These are phyloP conservation scores for Synergus gifuensis DNA, from an alignment of 2,888 invertebrate species.

Conservation along the genomic window DNA sequence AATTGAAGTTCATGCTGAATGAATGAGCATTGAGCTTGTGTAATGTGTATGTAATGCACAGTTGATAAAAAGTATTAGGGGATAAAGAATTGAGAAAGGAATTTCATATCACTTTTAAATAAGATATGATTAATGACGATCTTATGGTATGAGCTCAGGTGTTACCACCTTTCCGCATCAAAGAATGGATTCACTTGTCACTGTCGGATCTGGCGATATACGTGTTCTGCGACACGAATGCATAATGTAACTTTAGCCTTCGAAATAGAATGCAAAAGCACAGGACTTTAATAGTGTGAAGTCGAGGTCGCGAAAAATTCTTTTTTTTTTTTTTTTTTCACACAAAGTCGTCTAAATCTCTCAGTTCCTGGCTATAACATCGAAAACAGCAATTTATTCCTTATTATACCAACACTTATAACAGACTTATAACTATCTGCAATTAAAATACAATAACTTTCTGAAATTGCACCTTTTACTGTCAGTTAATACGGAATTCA, in stretches of 20 bases:
- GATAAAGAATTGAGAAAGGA: background rate
- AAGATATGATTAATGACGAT: slow-evolving; percentile 15
- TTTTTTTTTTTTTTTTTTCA: background rate
- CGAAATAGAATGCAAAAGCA: slow-evolving; percentile 19
- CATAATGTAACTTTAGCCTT: slow-evolving; percentile 37
- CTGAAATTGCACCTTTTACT: slow-evolving; percentile 13
- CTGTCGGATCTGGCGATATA: slow-evolving; percentile 33
- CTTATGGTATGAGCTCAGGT: slow-evolving; percentile 21
- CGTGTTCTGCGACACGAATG: slow-evolving; percentile 26
- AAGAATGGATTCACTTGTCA: slow-evolving; percentile 39
- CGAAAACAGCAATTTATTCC: slow-evolving; percentile 5
- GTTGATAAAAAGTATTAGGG: background rate
- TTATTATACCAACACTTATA: background rate
- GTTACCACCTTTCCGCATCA: slow-evolving; percentile 15
- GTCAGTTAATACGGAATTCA: background rate
- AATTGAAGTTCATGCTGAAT: background rate
- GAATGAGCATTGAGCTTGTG: too few species aligned
- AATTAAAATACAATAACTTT: slow-evolving; percentile 21
- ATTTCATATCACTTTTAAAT: slow-evolving; percentile 17
- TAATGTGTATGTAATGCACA: background rate
- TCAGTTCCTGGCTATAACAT: background rate
- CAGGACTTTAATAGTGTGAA: slow-evolving; percentile 15
- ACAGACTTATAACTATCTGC: background rate
- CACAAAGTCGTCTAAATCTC: background rate
- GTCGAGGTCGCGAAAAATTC: slow-evolving; percentile 5